A percentile compares a stretch with the other conserved stretches of the same genome.
phyloP scores from a whole-genome alignment of 2,113 vertebrate species.

The Nematolebias whitei region DNA sequence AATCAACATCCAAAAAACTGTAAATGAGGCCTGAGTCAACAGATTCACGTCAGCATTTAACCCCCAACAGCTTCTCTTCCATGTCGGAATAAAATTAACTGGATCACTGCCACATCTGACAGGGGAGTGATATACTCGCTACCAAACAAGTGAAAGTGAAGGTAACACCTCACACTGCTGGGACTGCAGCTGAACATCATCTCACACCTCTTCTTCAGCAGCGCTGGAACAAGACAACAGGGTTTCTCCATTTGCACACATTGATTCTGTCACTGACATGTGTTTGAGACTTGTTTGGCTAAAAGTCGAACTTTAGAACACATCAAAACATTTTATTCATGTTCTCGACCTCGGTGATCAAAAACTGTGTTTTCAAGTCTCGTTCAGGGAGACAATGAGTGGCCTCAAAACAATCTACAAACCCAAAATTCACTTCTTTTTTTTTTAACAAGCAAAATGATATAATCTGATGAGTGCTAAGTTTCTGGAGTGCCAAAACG shows the following conservation, averaged over 20 bases:
- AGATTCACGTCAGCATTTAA: not conserved
- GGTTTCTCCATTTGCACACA: conserved; percentile 81
- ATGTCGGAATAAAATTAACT: conserved; percentile 14
- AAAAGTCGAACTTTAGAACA: conserved; percentile 74
- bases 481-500: no score
- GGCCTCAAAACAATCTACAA: not conserved
- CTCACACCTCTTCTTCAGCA: conserved; percentile 65
- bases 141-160: conserved; percentile 64
- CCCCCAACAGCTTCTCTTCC: not conserved
- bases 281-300: conserved; percentile 75
- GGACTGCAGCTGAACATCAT: conserved; percentile 72
- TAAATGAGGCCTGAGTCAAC: not conserved
- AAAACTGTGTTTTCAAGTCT: conserved; percentile 41
- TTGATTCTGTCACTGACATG: conserved; percentile 77
- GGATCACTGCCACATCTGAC: conserved; percentile 26
- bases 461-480: no score
- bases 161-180: conserved; percentile 72
- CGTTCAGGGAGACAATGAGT: conserved; percentile 19
- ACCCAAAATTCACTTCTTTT: not conserved
- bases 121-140: conserved; percentile 11
- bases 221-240: conserved; percentile 70
- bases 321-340: conserved; percentile 57
- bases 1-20: no score
- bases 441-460: no score
- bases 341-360: conserved; percentile 53